A percentile compares a stretch with the other conserved stretches of the same genome.
Evolutionary conservation across 2,113 vertebrate genomes (phyloP).

Genomic region (Leptosomus discolor): DNA sequence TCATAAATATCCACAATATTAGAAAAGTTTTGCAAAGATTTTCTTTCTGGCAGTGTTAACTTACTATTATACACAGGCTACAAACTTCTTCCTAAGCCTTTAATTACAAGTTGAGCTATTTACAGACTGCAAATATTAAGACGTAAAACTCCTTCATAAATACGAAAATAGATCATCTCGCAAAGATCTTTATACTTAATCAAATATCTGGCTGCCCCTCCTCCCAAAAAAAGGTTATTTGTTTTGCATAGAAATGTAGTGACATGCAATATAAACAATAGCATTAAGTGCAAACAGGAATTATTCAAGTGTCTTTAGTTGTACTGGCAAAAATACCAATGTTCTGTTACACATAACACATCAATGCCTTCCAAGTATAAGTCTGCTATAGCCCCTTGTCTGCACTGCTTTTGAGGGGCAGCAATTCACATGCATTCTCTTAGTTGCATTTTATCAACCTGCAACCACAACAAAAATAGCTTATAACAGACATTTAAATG

Average conservation of each 20-base stretch:
- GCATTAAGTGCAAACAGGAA: slow-evolving; percentile 83
- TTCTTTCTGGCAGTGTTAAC: slow-evolving; percentile 70
- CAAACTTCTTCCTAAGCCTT: slow-evolving; percentile 70
- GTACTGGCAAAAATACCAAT: slow-evolving; percentile 76
- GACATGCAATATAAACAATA: slow-evolving; percentile 77
- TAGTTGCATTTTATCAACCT: slow-evolving; percentile 37
- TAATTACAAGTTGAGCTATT: slow-evolving; percentile 82
- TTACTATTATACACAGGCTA: slow-evolving; percentile 70
- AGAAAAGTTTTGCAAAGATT: slow-evolving; percentile 69
- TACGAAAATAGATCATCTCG: slow-evolving; percentile 89
- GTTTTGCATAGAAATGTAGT: slow-evolving; percentile 95
- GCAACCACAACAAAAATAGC: slow-evolving; percentile 54
- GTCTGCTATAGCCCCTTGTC: slow-evolving; percentile 17
- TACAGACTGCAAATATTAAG: slow-evolving; percentile 85
- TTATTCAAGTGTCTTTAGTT: slow-evolving; percentile 83
- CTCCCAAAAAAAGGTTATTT: slow-evolving; percentile 53
- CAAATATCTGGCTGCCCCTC: slow-evolving; percentile 77
- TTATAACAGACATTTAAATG: slow-evolving; percentile 55
- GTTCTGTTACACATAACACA: slow-evolving; percentile 47
- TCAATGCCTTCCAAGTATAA: slow-evolving; percentile 10
- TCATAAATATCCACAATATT: slow-evolving; percentile 74
- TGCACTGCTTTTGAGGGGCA: slow-evolving; percentile 28
- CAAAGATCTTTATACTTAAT: slow-evolving; percentile 78
- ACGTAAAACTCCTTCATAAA: slow-evolving; percentile 89
- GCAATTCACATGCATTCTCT: slow-evolving; percentile 28